These are phyloP conservation scores for Hymenopus coronatus DNA, from an alignment of 2,888 invertebrate genomes.

Conservation along the genomic window DNA sequence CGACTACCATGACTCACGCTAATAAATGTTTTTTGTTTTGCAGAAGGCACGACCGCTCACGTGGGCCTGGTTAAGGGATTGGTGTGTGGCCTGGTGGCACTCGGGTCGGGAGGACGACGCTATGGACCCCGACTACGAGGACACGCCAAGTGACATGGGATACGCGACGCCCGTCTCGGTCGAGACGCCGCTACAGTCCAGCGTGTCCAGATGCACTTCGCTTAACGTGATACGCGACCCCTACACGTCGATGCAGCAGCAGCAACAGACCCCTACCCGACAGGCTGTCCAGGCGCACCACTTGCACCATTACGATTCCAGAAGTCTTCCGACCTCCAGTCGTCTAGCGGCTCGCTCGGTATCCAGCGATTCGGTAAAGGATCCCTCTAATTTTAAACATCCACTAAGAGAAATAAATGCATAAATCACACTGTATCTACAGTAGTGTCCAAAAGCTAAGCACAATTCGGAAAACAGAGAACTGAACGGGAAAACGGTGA, in stretches of 20 bases:
- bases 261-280: conserved; percentile 45
- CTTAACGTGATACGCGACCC: conserved; percentile 71
- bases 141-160: conserved; percentile 58
- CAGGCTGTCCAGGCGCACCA: conserved; percentile 43
- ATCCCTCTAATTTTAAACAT: too few species aligned
- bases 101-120: conserved; percentile 80
- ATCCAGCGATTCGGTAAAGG: conserved; percentile 45
- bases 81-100: conserved; percentile 91
- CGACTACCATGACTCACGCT: too few species aligned
- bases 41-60: conserved; percentile 52
- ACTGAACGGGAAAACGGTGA: too few species aligned
- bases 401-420: too few species aligned
- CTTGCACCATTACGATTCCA: conserved; percentile 49
- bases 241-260: conserved; percentile 47
- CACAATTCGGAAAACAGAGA: too few species aligned
- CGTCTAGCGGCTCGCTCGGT: conserved; percentile 44
- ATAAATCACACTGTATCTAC: too few species aligned
- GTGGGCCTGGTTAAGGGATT: conserved; percentile 61
- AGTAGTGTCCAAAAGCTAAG: too few species aligned
- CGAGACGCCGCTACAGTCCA: conserved; percentile 83
- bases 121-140: conserved; percentile 69
- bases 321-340: conserved; percentile 44
- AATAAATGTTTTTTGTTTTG: neutral
- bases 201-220: conserved; percentile 80
- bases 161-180: conserved; percentile 63